A percentile compares a stretch with the other conserved stretches of the same genome.
Conservation (phyloP, 2,888 invertebrate species). For the Lypha dubia region DNA sequence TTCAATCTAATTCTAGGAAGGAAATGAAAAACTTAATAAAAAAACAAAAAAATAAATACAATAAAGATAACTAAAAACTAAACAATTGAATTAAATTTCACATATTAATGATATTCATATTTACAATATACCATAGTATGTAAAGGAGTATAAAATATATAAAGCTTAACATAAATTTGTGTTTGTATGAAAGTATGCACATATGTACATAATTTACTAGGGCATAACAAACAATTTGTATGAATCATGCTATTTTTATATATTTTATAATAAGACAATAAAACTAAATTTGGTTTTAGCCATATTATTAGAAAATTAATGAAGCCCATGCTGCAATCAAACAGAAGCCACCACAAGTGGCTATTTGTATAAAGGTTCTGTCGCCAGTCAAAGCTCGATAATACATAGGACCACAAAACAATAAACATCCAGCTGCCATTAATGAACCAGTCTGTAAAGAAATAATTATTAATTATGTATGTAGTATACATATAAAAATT, state of each 20-base stretch:
- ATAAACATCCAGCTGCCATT: slow-evolving; percentile 89
- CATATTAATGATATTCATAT: slow-evolving; percentile 35
- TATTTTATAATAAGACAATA: slow-evolving; percentile 55
- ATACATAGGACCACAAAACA: slow-evolving; percentile 97
- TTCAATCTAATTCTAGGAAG: slow-evolving; percentile 19
- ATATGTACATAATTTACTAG: slow-evolving; percentile 4
- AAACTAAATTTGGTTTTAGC: slow-evolving; percentile 32
- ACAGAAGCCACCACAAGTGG: slow-evolving; percentile 94
- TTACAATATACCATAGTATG: slow-evolving; percentile 11
- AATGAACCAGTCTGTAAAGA: slow-evolving; percentile 88
- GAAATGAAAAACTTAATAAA: slow-evolving; percentile 25
- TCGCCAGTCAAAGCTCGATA: slow-evolving; percentile 94
- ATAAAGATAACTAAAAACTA: slow-evolving; percentile 6
- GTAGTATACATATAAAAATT: neutral
- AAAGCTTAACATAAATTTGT: slow-evolving; percentile 37
- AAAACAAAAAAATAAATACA: neutral
- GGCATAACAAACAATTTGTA: slow-evolving; percentile 25
- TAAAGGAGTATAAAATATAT: neutral
- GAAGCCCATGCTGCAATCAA: slow-evolving; percentile 95
- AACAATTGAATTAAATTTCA: slow-evolving; percentile 6
- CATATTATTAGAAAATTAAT: slow-evolving; percentile 87
- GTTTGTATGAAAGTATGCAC: too few relatives aligned
- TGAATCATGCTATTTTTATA: slow-evolving; percentile 31
- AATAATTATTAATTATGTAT: slow-evolving; percentile 9
- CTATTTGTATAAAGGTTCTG: slow-evolving; percentile 88